phyloP scores from a whole-genome alignment of 2,797 vertebrate genomes.

The Leptodactylus fallax region DNA sequence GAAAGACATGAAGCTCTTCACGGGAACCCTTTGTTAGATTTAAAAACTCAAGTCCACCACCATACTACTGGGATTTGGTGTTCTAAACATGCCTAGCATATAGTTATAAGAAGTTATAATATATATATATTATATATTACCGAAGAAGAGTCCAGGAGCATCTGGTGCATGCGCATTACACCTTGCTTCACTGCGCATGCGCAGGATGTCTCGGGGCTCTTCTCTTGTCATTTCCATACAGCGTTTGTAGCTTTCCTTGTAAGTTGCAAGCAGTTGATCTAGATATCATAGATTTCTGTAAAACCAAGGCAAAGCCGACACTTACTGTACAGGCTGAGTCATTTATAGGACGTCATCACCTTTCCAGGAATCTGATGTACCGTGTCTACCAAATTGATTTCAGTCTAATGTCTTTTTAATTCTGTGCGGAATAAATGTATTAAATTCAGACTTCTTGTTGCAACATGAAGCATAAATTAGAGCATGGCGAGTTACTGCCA shows the following conservation, averaged over 20 bases:
- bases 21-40: no score
- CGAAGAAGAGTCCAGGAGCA: no score
- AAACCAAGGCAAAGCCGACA: not conserved
- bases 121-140: no score
- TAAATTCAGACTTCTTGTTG: not conserved
- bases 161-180: no score
- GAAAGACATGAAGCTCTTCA: no score
- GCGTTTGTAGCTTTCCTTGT: not conserved
- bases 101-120: no score
- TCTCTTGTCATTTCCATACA: no score
- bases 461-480: not conserved
- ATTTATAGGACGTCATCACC: not conserved
- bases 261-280: not conserved
- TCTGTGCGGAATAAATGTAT: not conserved
- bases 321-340: not conserved
- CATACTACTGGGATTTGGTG: no score
- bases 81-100: no score
- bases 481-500: not conserved
- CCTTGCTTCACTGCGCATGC: no score
- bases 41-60: no score
- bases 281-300: not conserved
- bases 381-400: not conserved
- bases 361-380: constrained; percentile 23
- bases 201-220: no score
- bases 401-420: constrained; percentile 9